Base-by-base conservation (phyloP, 2,888 invertebrate species). In the Cloeon dipterum region DNA sequence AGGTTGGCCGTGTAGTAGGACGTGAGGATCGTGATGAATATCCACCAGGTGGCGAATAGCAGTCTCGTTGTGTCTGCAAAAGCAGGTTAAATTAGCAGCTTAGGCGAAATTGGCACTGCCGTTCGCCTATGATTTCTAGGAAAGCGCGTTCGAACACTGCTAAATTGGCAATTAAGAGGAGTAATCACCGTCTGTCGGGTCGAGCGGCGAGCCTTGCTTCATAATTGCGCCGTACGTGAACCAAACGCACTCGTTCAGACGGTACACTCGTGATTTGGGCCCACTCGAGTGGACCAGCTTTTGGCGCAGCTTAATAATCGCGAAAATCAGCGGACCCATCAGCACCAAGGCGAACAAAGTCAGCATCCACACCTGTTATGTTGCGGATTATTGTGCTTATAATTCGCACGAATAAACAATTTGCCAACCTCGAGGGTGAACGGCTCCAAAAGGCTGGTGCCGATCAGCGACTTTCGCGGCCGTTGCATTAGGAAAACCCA, bases 1-100 rank as follows among this genome's bases (percentile, higher is more conserved):
- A 88, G 60, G 56, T 86, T 86, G 7, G 86, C 86, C 3, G 86
- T 88, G 56, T 88, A 88, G 56, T 85, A 86, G 10, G 85, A 78
- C 1, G 85, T 83, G 34, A 86, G 58, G 36, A 86, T 69, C 25
- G 81, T 78, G 45, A 85, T 81, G 52, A 83, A 86, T 41, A 88
- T 67, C 86, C 86, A 86, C 86, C 86, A 86, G 0, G 82, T 82
- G 8, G 83, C 81, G 54, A 86, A 85, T 7, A 85, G 61, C 25
- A 86, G 60, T 36, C 86, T 65, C 1, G 82, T 75, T 16, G 83
- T 75, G 56, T 83, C 86, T 85, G 52, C 10, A 64, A 58, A 45
- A 40, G 45, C 46, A 42, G 37, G 35, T 17, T 34, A n/a, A n/a
- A n/a, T n/a, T n/a, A n/a, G n/a, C n/a, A n/a, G n/a, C n/a, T n/a